Percentiles rank a stretch among this genome's conserved stretches.
These are phyloP conservation scores for Nannobrachium achirus DNA, from an alignment of 2,113 vertebrate genomes.

Conservation along the genomic window DNA sequence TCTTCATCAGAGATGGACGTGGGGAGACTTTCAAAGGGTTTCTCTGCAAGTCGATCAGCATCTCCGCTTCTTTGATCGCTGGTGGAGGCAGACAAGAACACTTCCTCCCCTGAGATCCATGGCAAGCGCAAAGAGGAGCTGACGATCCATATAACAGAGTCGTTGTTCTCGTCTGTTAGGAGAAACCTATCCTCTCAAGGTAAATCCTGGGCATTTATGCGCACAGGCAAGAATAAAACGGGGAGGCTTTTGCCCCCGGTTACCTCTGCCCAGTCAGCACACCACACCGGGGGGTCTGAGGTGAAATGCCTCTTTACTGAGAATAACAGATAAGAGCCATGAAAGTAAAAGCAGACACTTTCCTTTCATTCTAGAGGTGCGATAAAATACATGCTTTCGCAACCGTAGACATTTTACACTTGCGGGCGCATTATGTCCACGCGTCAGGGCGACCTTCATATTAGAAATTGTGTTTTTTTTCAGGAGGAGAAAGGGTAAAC, in stretches of 20 bases:
- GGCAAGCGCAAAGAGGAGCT: conserved; percentile 43
- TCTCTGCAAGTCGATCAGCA: conserved; percentile 42
- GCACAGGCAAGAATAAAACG: conserved; percentile 27
- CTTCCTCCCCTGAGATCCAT: conserved; percentile 40
- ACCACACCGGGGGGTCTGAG: conserved; percentile 31
- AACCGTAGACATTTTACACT: conserved; percentile 29
- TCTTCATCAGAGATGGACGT: conserved; percentile 7
- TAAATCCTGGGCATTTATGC: conserved; percentile 44
- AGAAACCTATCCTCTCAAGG: conserved; percentile 42
- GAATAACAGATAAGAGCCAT: conserved; percentile 32
- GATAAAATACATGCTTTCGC: conserved; percentile 37
- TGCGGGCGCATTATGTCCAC: conserved; percentile 42
- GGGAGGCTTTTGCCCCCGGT: conserved; percentile 24
- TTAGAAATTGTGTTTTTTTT: conserved; percentile 43
- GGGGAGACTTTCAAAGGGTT: conserved; percentile 58
- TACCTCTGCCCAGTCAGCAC: conserved; percentile 34
- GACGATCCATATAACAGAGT: conserved; percentile 45
- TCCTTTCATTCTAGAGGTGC: conserved; percentile 31
- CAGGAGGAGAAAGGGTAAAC: conserved; percentile 60
- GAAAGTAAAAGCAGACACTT: conserved; percentile 34
- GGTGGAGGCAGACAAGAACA: conserved; percentile 47
- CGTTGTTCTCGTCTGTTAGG: conserved; percentile 41
- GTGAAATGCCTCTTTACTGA: conserved; percentile 27
- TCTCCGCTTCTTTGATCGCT: conserved; percentile 57
- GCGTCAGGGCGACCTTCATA: conserved; percentile 44